Conservation (phyloP, 2,888 invertebrate genomes). For the Eudasyphora cyanicolor region DNA sequence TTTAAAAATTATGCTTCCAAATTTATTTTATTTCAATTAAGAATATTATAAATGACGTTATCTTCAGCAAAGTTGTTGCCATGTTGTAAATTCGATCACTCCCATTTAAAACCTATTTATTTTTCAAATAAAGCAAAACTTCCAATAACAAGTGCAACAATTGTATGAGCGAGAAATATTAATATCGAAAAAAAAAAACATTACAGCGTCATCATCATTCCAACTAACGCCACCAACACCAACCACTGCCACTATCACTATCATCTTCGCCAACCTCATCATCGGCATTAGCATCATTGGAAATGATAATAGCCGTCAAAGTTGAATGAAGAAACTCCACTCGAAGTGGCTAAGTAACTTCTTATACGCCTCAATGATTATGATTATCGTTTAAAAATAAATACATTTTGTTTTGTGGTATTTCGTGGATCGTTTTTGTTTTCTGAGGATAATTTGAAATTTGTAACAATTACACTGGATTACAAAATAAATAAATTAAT, state of each 20-base stretch:
- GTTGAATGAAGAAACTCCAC: constrained; percentile 41
- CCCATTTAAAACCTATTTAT: neutral
- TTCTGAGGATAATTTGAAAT: neutral
- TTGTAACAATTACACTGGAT: constrained; percentile 44
- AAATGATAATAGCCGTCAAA: neutral
- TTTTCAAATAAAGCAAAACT: neutral
- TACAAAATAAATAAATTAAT: constrained; percentile 54
- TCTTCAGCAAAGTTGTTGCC: too few relatives aligned
- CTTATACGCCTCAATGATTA: constrained; percentile 61
- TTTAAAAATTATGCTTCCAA: too few relatives aligned
- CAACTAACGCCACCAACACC: neutral
- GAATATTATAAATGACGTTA: too few relatives aligned
- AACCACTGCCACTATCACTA: too few relatives aligned
- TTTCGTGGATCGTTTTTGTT: neutral
- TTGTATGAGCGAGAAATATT: neutral
- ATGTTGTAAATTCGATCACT: neutral
- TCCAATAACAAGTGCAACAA: constrained; percentile 54
- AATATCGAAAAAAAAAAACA: constrained; percentile 8
- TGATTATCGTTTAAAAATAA: constrained; percentile 53
- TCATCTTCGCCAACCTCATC: neutral
- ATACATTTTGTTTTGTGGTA: constrained; percentile 10
- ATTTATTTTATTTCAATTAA: too few relatives aligned
- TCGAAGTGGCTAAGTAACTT: constrained; percentile 58
- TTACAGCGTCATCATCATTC: constrained; percentile 16
- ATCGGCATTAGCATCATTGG: neutral